A percentile compares a stretch with the other conserved stretches of the same genome.
phyloP scores from a whole-genome alignment of 2,113 vertebrate species.

The Camelus bactrianus region DNA sequence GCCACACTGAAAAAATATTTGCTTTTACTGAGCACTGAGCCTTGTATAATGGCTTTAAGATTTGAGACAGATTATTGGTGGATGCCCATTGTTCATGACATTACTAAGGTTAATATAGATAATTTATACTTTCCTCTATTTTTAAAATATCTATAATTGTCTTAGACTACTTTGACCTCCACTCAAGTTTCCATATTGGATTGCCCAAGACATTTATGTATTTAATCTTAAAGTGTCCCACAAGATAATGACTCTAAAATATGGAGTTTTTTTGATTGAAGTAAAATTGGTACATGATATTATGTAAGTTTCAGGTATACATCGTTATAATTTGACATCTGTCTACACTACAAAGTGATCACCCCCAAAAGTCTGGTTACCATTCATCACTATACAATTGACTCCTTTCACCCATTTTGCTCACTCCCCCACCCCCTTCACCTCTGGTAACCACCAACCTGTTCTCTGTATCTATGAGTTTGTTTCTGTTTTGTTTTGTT shows the following conservation, averaged over 20 bases:
- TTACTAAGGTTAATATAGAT: neutral
- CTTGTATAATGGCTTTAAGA: neutral
- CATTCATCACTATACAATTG: neutral
- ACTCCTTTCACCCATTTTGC: neutral
- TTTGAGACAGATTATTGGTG: neutral
- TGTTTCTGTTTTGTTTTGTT: neutral
- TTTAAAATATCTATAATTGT: neutral
- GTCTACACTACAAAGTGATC: neutral
- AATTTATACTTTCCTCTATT: neutral
- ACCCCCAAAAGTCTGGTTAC: neutral
- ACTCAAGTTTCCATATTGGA: neutral
- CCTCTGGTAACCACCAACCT: neutral
- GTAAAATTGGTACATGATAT: neutral
- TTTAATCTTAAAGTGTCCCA: neutral
- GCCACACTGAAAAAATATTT: neutral
- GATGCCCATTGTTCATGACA: neutral
- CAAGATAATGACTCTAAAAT: slow-evolving; percentile 7
- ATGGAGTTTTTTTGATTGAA: neutral
- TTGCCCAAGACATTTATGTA: neutral
- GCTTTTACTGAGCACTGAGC: neutral
- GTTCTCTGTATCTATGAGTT: neutral
- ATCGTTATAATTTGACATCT: neutral
- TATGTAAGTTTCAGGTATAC: neutral
- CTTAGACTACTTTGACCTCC: neutral
- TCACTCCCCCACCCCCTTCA: neutral